Base-by-base conservation (phyloP, 2,113 vertebrate species). In the Erpornis zantholeuca region DNA sequence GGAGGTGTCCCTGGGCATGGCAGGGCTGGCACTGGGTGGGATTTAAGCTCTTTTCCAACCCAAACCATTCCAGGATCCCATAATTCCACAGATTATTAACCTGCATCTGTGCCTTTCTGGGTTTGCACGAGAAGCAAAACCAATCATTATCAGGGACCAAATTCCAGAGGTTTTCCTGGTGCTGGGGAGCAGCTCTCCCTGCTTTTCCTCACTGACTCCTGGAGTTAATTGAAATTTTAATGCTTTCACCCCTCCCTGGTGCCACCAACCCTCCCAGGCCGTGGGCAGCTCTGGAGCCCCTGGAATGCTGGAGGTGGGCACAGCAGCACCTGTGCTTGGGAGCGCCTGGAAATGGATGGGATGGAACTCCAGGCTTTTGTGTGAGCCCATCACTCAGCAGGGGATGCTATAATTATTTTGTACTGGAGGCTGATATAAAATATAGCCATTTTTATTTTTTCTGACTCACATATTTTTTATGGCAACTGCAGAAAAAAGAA, bases 391-490 rank as follows among this genome's bases (percentile, higher is more conserved):
- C 88, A n/a, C 76, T 92, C 95, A 82, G 79, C 11, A 54, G 69
- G 85, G 49, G 85, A 84, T 75, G 93, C 82, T 76, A 28, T 90
- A 72, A 96, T 94, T 92, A 96, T 91, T 97, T 92, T 91, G 82
- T 85, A 33, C 88, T 36, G 49, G n/a, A 79, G 90, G 79, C 57
- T 86, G 94, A 92, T 88, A 91, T n/a, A 83, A 93, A 83, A 86
- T 50, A 40, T 35, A 61, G 7, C 87, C 77, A 33, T 93, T 91
- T 86, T 89, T 49, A 29, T 92, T 91, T 94, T 86, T 83, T 94
- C 69, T 94, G 93, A 95, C 52, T 96, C 84, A 92, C 73, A n/a
- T 84, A 45, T 94, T 94, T 91, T 94, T 92, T 80, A 88, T 93
- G 85, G 88, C 73, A 96, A 90, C 33, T 12, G 44, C 91, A 84